Percentiles rank a stretch among this genome's conserved stretches.
phyloP scores from a whole-genome alignment of 35 echinoderm and acorn worm species.

The Eucidaris tribuloides region DNA sequence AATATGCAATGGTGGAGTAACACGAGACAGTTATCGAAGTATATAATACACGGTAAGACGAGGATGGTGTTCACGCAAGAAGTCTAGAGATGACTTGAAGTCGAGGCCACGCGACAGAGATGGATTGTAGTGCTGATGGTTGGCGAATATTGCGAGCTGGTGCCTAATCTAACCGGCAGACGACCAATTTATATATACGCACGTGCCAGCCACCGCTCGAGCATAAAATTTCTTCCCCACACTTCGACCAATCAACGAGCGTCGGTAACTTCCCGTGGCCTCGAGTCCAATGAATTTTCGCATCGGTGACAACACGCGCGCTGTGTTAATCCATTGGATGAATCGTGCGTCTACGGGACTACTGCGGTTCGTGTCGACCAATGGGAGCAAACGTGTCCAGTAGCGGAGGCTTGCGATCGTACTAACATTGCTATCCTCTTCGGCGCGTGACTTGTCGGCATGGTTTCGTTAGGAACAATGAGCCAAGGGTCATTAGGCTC shows the following conservation, averaged over 20 bases:
- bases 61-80: neutral
- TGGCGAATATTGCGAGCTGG: neutral
- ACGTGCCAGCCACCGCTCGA: neutral
- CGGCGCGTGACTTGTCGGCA: neutral
- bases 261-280: neutral
- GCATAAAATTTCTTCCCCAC: slow-evolving; percentile 27
- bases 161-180: neutral
- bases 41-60: neutral
- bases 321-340: slow-evolving; percentile 1
- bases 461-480: too few relatives aligned
- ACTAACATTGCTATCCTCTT: too few relatives aligned
- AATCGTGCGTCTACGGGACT: neutral
- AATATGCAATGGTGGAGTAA: too few relatives aligned
- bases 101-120: neutral
- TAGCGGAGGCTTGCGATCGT: neutral
- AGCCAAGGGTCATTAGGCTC: neutral
- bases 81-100: neutral
- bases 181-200: slow-evolving; percentile 8
- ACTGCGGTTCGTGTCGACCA: neutral
- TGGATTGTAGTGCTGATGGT: neutral
- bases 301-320: neutral
- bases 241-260: slow-evolving; percentile 8
- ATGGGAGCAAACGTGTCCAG: neutral
- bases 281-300: neutral
- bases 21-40: too few relatives aligned